A percentile compares a stretch with the other conserved stretches of the same genome.
Conservation (phyloP, 2,113 vertebrate species). For the Ameiurus melas region DNA sequence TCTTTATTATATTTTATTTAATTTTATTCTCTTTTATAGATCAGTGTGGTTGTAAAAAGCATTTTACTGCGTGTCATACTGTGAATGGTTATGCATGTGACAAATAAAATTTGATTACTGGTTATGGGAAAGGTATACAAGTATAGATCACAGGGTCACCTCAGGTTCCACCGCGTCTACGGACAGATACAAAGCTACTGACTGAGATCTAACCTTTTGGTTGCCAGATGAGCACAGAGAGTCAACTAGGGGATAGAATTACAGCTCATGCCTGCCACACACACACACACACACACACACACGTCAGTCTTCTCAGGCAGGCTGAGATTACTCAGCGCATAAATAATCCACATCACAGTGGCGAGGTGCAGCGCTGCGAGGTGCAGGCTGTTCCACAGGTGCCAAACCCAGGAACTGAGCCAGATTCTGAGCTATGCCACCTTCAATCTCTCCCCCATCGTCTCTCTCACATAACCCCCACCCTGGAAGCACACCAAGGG, state of each 20-base stretch:
- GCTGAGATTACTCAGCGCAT: slow-evolving; percentile 55
- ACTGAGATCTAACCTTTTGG: slow-evolving; percentile 28
- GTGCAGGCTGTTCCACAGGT: slow-evolving; percentile 33
- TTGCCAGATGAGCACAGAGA: slow-evolving; percentile 37
- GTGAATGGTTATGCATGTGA: not conserved
- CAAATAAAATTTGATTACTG: too few relatives aligned
- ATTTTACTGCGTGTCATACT: too few relatives aligned
- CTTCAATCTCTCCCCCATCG: not conserved
- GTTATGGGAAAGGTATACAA: not conserved
- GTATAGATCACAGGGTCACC: not conserved
- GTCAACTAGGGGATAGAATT: slow-evolving; percentile 36
- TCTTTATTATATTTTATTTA: too few relatives aligned
- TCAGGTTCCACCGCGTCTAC: not conserved
- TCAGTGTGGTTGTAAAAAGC: too few relatives aligned
- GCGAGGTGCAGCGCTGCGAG: slow-evolving; percentile 40
- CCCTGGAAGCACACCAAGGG: slow-evolving; percentile 48
- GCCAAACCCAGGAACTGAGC: slow-evolving; percentile 52
- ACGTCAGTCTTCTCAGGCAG: slow-evolving; percentile 25
- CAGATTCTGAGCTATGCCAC: slow-evolving; percentile 41
- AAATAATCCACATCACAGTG: slow-evolving; percentile 64
- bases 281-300: slow-evolving; percentile 17
- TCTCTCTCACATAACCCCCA: slow-evolving; percentile 35
- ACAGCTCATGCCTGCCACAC: slow-evolving; percentile 19
- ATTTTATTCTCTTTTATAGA: too few relatives aligned
- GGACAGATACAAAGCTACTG: not conserved